These are phyloP conservation scores for Ameiurus melas DNA, from an alignment of 2,113 vertebrate genomes.

Conservation along the genomic window DNA sequence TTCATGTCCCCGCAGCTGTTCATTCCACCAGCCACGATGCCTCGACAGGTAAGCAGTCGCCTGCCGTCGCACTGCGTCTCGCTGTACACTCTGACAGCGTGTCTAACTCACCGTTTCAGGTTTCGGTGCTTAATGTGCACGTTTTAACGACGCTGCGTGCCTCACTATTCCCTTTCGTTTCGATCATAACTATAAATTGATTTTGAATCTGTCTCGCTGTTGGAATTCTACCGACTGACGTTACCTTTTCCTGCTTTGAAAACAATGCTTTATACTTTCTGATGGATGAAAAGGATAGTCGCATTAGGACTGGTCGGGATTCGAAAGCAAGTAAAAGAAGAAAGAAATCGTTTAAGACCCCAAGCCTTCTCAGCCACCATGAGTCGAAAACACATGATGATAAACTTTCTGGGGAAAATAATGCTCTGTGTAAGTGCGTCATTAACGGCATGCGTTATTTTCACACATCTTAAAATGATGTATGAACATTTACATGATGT, in stretches of 20 bases:
- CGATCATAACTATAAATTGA: background rate
- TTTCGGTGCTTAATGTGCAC: slow-evolving; percentile 47
- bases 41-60: slow-evolving; percentile 52
- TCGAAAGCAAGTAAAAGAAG: background rate
- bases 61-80: background rate
- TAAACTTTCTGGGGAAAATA: background rate
- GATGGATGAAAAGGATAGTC: background rate
- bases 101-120: background rate
- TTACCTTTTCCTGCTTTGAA: background rate
- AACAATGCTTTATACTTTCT: background rate
- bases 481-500: too few species aligned
- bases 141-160: slow-evolving; percentile 57
- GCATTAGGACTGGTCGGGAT: background rate
- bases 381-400: background rate
- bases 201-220: background rate
- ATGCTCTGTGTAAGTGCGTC: background rate
- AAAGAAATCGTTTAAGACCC: background rate
- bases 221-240: background rate
- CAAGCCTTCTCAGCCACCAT: background rate
- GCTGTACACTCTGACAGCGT: background rate
- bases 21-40: slow-evolving; percentile 82
- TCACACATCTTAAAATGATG: too few species aligned
- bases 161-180: background rate
- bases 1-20: slow-evolving; percentile 76
- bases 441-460: too few species aligned